Conservation (phyloP, 2,113 vertebrate species). For the Martes martes region DNA sequence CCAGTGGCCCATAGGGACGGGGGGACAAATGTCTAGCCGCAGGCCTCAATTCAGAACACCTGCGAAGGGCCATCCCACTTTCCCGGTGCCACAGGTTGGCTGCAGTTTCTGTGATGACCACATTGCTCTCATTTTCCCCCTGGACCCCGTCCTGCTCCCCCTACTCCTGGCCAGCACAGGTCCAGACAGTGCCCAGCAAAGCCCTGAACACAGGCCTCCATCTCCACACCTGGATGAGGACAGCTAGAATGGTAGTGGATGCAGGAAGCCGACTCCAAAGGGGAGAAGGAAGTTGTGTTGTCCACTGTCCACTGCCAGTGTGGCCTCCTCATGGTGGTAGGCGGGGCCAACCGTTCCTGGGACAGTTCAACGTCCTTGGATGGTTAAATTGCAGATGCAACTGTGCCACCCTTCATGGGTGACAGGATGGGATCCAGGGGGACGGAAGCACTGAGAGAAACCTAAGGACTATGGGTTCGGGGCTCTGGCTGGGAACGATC, state of each 20-base stretch:
- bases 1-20: not conserved
- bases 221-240: not conserved
- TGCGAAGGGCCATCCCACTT: not conserved
- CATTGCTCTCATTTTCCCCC: not conserved
- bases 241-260: no score
- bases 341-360: accelerated
- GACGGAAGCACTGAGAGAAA: not conserved
- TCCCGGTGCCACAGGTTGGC: not conserved
- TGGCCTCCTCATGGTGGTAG: not conserved
- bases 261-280: not conserved
- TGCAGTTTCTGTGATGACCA: not conserved
- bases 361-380: not conserved
- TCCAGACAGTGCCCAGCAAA: not conserved
- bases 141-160: not conserved
- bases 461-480: not conserved
- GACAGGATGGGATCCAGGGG: not conserved
- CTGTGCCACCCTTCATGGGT: accelerated
- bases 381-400: not conserved
- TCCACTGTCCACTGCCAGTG: accelerated
- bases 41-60: not conserved
- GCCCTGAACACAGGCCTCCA: not conserved
- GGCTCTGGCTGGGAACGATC: accelerated
- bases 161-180: not conserved
- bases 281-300: not conserved
- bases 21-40: not conserved